Conservation (phyloP, 2,888 invertebrate species). For the Catocala sponsa region DNA sequence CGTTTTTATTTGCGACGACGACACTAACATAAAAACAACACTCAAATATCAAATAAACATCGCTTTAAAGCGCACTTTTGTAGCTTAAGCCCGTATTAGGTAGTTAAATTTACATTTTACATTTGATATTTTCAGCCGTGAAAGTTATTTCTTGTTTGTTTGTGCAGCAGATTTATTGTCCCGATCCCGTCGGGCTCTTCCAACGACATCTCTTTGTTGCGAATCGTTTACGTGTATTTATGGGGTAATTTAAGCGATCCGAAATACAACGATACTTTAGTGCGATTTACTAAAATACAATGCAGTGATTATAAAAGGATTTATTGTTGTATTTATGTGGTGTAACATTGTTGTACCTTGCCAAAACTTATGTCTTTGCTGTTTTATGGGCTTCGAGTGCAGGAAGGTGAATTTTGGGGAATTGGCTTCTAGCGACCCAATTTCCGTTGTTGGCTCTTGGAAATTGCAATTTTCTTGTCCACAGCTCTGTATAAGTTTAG, state of each 20-base stretch:
- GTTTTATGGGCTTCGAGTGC: background rate
- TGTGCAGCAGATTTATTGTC: conserved; percentile 76
- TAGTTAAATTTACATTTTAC: conserved; percentile 86
- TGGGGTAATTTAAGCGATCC: conserved; percentile 79
- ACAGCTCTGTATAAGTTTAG: too few relatives aligned
- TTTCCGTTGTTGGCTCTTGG: too few relatives aligned
- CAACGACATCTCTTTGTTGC: conserved; percentile 76
- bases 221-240: conserved; percentile 80
- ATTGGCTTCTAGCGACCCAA: too few relatives aligned
- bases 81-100: conserved; percentile 82
- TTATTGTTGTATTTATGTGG: conserved; percentile 42
- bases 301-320: conserved; percentile 64
- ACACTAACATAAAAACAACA: conserved; percentile 83
- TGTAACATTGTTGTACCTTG: conserved; percentile 36
- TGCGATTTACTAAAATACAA: conserved; percentile 67
- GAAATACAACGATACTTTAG: conserved; percentile 74
- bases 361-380: conserved; percentile 3
- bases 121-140: conserved; percentile 86
- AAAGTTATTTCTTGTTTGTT: conserved; percentile 78
- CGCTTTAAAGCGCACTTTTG: conserved; percentile 77
- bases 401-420: background rate
- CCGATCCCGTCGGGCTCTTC: conserved; percentile 61
- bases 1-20: conserved; percentile 83
- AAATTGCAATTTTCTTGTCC: too few relatives aligned
- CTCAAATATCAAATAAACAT: conserved; percentile 83